Conservation (phyloP, 2,888 invertebrate genomes). For the Thera obeliscata region DNA sequence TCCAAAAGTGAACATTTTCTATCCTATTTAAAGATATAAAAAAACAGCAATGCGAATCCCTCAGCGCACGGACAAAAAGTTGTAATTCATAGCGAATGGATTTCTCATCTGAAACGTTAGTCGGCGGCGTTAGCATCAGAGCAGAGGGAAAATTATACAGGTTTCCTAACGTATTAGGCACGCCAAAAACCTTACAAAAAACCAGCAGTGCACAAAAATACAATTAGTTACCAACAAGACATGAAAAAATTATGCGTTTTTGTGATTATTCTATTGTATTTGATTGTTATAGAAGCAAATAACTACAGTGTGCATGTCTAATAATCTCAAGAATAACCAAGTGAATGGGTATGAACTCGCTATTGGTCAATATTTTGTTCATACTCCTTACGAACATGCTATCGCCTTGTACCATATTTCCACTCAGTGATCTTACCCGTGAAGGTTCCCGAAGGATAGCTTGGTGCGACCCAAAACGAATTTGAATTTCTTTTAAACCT, state of each 20-base stretch:
- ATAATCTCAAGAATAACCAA: not conserved
- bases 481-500: constrained; percentile 51
- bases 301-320: no score
- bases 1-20: no score
- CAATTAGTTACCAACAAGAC: no score
- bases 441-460: constrained; percentile 51
- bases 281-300: no score
- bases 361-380: not conserved
- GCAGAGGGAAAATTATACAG: constrained; percentile 20
- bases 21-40: no score
- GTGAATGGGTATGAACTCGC: not conserved
- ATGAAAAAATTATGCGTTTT: no score
- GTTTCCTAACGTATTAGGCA: not conserved
- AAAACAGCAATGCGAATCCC: constrained; percentile 21
- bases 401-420: constrained; percentile 1
- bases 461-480: constrained; percentile 51
- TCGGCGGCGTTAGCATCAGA: constrained; percentile 46
- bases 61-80: constrained; percentile 41
- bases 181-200: no score
- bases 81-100: constrained; percentile 55
- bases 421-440: constrained; percentile 28
- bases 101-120: constrained; percentile 62
- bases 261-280: no score
- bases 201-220: no score
- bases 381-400: not conserved